phyloP scores from a whole-genome alignment of 2,888 invertebrate genomes.

The Tetropium fuscum region DNA sequence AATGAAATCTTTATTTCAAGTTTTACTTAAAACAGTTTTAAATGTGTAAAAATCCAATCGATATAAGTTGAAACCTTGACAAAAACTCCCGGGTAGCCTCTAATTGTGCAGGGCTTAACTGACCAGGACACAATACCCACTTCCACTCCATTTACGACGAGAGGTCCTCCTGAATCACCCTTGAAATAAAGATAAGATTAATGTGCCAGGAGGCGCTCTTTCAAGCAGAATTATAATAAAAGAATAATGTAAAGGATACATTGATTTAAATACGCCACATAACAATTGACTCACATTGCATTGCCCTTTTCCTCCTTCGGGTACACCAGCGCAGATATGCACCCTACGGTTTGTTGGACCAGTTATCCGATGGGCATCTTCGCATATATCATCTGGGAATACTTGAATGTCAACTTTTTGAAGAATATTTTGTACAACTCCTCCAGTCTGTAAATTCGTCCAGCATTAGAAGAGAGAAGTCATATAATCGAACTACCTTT shows the following conservation, averaged over 20 bases:
- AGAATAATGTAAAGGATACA: too few species aligned
- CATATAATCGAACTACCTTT: too few species aligned
- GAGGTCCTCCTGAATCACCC: slow-evolving; percentile 21
- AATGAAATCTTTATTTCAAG: too few species aligned
- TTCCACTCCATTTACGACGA: slow-evolving; percentile 8
- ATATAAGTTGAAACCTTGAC: slow-evolving; percentile 7
- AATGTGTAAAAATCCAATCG: slow-evolving; percentile 4
- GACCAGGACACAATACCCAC: slow-evolving; percentile 21
- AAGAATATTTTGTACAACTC: slow-evolving; percentile 8
- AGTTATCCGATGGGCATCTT: not conserved
- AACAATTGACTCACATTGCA: slow-evolving; percentile 18
- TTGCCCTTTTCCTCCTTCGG: slow-evolving; percentile 11
- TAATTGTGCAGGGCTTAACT: slow-evolving; percentile 11
- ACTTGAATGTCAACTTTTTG: slow-evolving; percentile 11
- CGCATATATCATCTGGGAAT: slow-evolving; percentile 10
- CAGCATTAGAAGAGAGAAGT: too few species aligned
- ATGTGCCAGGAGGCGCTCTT: too few species aligned
- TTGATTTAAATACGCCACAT: too few species aligned
- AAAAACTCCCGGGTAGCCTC: slow-evolving; percentile 13
- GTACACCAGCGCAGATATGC: slow-evolving; percentile 8
- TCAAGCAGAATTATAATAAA: too few species aligned
- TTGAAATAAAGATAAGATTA: not conserved
- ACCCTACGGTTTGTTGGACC: slow-evolving; percentile 4
- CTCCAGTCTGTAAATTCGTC: slow-evolving; percentile 15
- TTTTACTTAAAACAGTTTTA: too few species aligned